Evolutionary conservation across 1,140 invertebrate genomes (phyloP).

Genomic region (Trypoxylus dichotomus): DNA sequence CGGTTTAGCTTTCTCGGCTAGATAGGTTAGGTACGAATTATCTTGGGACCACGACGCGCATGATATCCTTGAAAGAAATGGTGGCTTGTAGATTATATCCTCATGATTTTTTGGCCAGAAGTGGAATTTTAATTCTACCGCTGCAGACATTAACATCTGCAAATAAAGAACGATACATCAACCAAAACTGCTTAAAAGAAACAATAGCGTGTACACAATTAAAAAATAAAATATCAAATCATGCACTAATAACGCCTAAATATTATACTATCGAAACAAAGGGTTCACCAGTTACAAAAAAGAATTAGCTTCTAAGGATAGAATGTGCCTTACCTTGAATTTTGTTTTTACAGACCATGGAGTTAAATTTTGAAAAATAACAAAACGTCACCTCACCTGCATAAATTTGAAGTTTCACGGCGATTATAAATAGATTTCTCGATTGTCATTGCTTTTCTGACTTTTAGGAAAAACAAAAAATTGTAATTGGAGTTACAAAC

Average conservation of each 20-base stretch:
- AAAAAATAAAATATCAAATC: no score
- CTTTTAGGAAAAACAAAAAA: no score
- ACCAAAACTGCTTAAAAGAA: no score
- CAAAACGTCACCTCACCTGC: not conserved
- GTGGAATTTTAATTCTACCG: slow-evolving; percentile 29
- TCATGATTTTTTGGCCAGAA: not conserved
- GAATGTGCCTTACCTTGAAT: not conserved
- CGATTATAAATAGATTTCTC: no score
- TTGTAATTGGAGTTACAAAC: no score
- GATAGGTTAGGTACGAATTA: slow-evolving; percentile 38
- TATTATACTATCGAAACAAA: no score
- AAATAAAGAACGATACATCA: not conserved
- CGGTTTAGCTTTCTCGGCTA: slow-evolving; percentile 35
- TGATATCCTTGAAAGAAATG: slow-evolving; percentile 18
- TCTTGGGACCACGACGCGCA: slow-evolving; percentile 40
- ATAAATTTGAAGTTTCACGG: not conserved
- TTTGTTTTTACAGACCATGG: not conserved
- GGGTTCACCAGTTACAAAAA: no score
- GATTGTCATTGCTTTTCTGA: no score
- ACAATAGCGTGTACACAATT: no score
- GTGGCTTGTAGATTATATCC: slow-evolving; percentile 1
- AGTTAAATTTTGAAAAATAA: not conserved
- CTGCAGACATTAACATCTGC: slow-evolving; percentile 30
- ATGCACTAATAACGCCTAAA: no score
- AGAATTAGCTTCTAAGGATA: no score